These are phyloP conservation scores for Synanthedon formicaeformis DNA, from an alignment of 2,888 invertebrate species.

Conservation along the genomic window DNA sequence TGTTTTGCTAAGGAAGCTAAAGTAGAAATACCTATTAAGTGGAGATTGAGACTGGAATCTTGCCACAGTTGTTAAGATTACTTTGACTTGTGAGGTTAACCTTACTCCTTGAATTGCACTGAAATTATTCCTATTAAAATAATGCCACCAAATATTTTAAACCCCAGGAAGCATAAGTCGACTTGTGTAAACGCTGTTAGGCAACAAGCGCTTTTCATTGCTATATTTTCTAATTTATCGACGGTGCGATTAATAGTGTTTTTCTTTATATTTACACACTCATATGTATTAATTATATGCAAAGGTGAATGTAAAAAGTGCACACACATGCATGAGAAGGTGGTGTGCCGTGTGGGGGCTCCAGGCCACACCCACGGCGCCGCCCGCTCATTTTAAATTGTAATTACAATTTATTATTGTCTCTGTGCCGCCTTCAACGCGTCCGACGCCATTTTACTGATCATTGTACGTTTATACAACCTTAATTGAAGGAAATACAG, in stretches of 20 bases:
- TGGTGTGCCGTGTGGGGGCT: constrained; percentile 46
- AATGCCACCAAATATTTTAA: too few relatives aligned
- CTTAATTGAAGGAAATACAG: neutral
- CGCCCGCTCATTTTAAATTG: constrained; percentile 72
- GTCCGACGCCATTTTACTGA: constrained; percentile 65
- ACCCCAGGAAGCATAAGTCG: neutral
- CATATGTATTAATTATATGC: constrained; percentile 38
- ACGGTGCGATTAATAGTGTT: neutral
- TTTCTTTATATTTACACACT: constrained; percentile 2
- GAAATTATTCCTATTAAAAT: too few relatives aligned
- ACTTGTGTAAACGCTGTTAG: neutral
- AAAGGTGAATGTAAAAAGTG: constrained; percentile 45
- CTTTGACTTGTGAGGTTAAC: too few relatives aligned
- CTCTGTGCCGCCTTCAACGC: constrained; percentile 64
- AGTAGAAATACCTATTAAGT: too few relatives aligned
- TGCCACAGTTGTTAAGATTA: too few relatives aligned
- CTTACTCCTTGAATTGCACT: too few relatives aligned
- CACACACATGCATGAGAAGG: constrained; percentile 48
- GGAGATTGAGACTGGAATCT: too few relatives aligned
- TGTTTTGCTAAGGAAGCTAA: too few relatives aligned
- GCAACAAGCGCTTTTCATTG: neutral
- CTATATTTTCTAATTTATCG: neutral
- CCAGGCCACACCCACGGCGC: constrained; percentile 59
- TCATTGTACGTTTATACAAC: constrained; percentile 7
- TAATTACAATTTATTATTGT: constrained; percentile 71